phyloP scores from a whole-genome alignment of 2,797 vertebrate species.

The Champsocephalus gunnari region DNA sequence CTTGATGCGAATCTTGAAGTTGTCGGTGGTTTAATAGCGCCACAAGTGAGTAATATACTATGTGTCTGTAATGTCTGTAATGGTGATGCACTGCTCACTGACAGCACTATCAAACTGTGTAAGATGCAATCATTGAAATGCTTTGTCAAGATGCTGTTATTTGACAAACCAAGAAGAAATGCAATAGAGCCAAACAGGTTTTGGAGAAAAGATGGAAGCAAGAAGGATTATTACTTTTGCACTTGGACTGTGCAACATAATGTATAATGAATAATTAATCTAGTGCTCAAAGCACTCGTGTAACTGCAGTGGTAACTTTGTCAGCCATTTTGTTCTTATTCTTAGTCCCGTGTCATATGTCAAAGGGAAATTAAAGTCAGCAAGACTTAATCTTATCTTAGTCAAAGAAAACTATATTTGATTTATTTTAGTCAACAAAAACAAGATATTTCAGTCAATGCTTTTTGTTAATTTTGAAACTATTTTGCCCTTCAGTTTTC shows the following conservation, averaged over 20 bases:
- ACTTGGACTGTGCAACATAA: slow-evolving; percentile 7
- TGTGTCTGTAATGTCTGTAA: slow-evolving; percentile 40
- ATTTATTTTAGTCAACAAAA: too few relatives aligned
- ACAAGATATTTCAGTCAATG: too few relatives aligned
- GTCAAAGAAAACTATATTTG: too few relatives aligned
- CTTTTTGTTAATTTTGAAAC: too few relatives aligned
- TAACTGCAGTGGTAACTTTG: not conserved
- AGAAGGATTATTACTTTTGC: slow-evolving; percentile 21
- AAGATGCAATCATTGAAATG: slow-evolving; percentile 46
- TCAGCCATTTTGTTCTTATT: too few relatives aligned
- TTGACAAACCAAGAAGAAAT: slow-evolving; percentile 28
- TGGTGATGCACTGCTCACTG: slow-evolving; percentile 45
- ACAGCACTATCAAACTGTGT: slow-evolving; percentile 38
- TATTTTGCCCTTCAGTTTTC: too few relatives aligned
- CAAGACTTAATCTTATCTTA: too few relatives aligned
- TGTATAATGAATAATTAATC: slow-evolving; percentile 29
- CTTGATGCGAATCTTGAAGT: slow-evolving; percentile 28
- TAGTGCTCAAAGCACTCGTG: not conserved
- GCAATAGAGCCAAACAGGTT: slow-evolving; percentile 19
- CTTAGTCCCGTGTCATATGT: too few relatives aligned
- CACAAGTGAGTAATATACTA: slow-evolving; percentile 28
- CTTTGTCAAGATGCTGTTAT: slow-evolving; percentile 45
- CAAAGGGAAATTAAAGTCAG: too few relatives aligned
- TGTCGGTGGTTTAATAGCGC: slow-evolving; percentile 23
- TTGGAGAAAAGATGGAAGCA: slow-evolving; percentile 4